phyloP scores from a whole-genome alignment of 2,888 invertebrate species.

The Ecdyonurus torrentis region DNA sequence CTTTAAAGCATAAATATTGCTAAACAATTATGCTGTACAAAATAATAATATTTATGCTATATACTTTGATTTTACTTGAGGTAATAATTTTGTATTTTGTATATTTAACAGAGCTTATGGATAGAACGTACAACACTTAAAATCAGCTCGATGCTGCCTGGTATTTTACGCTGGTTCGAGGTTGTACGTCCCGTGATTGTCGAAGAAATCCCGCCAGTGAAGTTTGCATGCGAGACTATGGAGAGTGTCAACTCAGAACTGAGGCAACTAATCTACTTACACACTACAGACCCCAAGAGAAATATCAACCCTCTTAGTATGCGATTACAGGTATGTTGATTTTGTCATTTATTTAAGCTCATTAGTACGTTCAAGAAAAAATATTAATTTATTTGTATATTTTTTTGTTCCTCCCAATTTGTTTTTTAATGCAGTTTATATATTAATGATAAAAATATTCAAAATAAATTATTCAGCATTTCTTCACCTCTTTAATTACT shows the following conservation, averaged over 20 bases:
- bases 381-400: too few relatives aligned
- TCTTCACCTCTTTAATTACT: too few relatives aligned
- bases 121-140: constrained; percentile 79
- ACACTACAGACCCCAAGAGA: constrained; percentile 59
- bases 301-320: constrained; percentile 87
- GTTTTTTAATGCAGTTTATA: too few relatives aligned
- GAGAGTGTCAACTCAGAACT: constrained; percentile 76
- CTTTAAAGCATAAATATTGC: too few relatives aligned
- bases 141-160: constrained; percentile 69
- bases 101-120: constrained; percentile 66
- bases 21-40: too few relatives aligned
- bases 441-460: too few relatives aligned
- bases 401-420: too few relatives aligned
- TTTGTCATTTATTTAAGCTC: too few relatives aligned
- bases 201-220: constrained; percentile 65
- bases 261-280: constrained; percentile 59
- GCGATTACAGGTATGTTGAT: constrained; percentile 48
- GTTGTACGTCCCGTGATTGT: constrained; percentile 56
- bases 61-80: too few relatives aligned
- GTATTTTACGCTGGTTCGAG: constrained; percentile 65
- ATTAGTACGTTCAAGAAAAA: too few relatives aligned
- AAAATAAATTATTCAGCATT: too few relatives aligned
- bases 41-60: too few relatives aligned
- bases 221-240: constrained; percentile 89
- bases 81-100: constrained; percentile 2